Percentiles rank a stretch among this genome's conserved stretches.
These are phyloP conservation scores for Leucoraja erinaceus DNA, from an alignment of 2,113 vertebrate species.

Conservation along the genomic window DNA sequence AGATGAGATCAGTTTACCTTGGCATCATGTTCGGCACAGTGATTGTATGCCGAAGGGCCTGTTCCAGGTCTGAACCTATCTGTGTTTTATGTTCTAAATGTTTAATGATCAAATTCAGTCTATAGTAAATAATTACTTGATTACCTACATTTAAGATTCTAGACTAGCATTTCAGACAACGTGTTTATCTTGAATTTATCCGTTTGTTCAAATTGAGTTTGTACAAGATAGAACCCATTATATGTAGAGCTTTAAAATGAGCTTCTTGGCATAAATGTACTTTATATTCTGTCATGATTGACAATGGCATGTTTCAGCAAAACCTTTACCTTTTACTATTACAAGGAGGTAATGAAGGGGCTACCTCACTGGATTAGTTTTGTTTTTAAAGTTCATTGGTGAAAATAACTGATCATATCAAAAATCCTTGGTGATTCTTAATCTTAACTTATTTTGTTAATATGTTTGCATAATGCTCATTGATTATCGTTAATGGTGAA, in stretches of 20 bases:
- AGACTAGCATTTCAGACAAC: background rate
- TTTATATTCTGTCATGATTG: background rate
- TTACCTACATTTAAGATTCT: background rate
- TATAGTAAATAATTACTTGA: background rate
- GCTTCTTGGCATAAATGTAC: background rate
- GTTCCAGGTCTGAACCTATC: too few species aligned
- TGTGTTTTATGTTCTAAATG: constrained; percentile 43
- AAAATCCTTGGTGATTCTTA: background rate
- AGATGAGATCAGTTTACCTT: too few species aligned
- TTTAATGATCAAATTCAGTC: constrained; percentile 11
- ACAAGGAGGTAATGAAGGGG: too few species aligned
- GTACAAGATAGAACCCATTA: too few species aligned
- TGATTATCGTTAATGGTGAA: too few species aligned
- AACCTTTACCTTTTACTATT: background rate
- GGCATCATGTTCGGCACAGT: too few species aligned
- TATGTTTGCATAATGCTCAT: background rate
- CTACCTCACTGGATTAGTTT: background rate
- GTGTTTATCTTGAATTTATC: background rate
- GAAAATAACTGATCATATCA: background rate
- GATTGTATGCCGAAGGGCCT: too few species aligned
- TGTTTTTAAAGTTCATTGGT: background rate
- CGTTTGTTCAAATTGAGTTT: background rate
- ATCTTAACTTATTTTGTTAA: background rate
- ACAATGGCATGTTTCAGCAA: background rate
- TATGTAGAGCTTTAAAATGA: background rate